Evolutionary conservation across 2,113 vertebrate genomes (phyloP).

Genomic region (Hippocampus zosterae): DNA sequence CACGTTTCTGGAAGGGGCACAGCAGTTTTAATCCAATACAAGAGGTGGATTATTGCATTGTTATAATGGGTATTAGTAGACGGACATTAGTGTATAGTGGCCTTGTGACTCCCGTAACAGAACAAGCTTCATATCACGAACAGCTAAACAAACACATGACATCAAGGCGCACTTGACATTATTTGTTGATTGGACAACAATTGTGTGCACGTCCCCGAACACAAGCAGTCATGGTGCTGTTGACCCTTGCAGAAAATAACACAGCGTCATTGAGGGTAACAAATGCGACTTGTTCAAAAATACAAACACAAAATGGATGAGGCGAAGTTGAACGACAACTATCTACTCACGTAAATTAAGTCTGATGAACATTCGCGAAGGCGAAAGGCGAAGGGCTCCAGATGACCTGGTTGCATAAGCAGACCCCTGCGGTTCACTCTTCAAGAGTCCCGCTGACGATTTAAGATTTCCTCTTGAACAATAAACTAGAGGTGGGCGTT

Average conservation of each 20-base stretch:
- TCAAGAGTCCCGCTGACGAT: constrained; percentile 9
- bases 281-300: constrained; percentile 30
- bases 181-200: neutral
- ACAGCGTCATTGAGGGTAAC: constrained; percentile 12
- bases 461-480: constrained; percentile 1
- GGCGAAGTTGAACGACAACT: neutral
- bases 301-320: neutral
- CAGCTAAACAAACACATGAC: neutral
- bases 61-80: constrained; percentile 16
- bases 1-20: constrained; percentile 23
- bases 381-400: constrained; percentile 27
- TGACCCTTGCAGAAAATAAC: constrained; percentile 40
- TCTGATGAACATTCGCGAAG: neutral
- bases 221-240: constrained; percentile 6
- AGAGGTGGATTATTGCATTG: constrained; percentile 26
- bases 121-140: neutral
- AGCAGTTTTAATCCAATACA: constrained; percentile 29
- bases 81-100: constrained; percentile 4
- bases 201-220: constrained; percentile 22
- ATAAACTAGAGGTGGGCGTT: neutral
- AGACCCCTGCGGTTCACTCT: constrained; percentile 19
- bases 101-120: neutral
- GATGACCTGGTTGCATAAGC: constrained; percentile 39
- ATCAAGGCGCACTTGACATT: neutral
- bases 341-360: neutral